Evolutionary conservation across 1,140 invertebrate genomes (phyloP), one percentile per base, ranked within the genome.

Genomic region (Ephestia elutella): DNA sequence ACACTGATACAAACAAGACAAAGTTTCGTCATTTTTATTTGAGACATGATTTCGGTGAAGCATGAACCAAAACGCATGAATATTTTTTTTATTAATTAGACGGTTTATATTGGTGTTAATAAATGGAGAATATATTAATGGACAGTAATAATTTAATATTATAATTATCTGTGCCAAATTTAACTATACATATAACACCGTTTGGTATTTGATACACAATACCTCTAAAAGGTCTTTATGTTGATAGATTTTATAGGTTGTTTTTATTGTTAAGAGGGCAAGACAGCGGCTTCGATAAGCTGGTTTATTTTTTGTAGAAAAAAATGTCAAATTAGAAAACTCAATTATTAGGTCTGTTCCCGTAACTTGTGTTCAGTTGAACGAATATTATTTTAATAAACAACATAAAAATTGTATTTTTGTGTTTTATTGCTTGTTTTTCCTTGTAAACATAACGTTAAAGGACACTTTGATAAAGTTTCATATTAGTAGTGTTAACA

Each of bases 321-420:
- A 73, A 78, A 73, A 75, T 85, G 81, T 78, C 80, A 83, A 86
- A 85, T 82, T 84, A 85, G 75, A 83, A 74, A 80, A 82, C 80
- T 85, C 80, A 84, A 77, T 82, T 83, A 83, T 83, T 87, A 87
- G 82, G 82, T 86, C 85, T 84, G 85, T 71, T 78, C 80, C 81
- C 79, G 69, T 82, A 59, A 79, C 78, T 83, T 87, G 82, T 86
- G 85, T 86, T 87, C 85, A 86, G 81, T 85, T 86, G 80, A 80
- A 87, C 80, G 82, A 86, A 87, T 87, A 87, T 87, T 87, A 87
- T 87, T 87, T 87, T 86, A 87, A 87, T 87, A 87, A 87, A 87
- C 85, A 86, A 82, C 80, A 80, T 83, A 73, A 87, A 78, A 87
- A 83, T 79, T 82, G 78, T 81, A 78, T 66, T 58, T 65, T 56